phyloP scores from a whole-genome alignment of 2,797 vertebrate genomes.

The Taeniopygia guttata region DNA sequence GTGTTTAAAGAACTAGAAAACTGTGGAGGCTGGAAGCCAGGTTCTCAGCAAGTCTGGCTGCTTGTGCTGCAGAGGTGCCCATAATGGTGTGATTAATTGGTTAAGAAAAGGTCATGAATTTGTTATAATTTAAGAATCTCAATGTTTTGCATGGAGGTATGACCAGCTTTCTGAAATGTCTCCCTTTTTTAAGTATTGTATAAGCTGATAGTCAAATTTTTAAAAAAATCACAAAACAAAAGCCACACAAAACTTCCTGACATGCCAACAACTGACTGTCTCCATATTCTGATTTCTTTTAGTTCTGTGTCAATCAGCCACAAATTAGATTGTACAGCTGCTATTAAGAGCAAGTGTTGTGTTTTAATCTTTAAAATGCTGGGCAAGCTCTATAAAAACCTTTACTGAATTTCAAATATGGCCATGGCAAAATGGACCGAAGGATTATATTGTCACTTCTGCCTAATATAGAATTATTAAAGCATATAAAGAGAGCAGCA shows the following conservation, averaged over 20 bases:
- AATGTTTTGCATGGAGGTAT: background rate
- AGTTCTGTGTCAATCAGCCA: background rate
- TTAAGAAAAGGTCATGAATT: background rate
- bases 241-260: too few species aligned
- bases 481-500: background rate
- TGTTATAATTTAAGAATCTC: background rate
- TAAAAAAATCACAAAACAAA: background rate
- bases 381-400: background rate
- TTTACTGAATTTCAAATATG: background rate
- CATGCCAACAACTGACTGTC: background rate
- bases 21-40: accelerated
- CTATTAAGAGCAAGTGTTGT: background rate
- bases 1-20: background rate
- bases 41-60: background rate
- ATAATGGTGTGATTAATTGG: background rate
- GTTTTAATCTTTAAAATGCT: background rate
- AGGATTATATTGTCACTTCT: constrained; percentile 47
- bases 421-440: background rate
- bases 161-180: background rate
- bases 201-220: background rate
- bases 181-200: background rate
- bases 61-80: background rate
- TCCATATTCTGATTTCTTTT: background rate
- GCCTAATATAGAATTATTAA: constrained; percentile 53
- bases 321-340: background rate